Percentiles rank a stretch among this genome's conserved stretches.
Evolutionary conservation across 2,797 vertebrate genomes (phyloP).

Genomic region (Chrosomus eos): DNA sequence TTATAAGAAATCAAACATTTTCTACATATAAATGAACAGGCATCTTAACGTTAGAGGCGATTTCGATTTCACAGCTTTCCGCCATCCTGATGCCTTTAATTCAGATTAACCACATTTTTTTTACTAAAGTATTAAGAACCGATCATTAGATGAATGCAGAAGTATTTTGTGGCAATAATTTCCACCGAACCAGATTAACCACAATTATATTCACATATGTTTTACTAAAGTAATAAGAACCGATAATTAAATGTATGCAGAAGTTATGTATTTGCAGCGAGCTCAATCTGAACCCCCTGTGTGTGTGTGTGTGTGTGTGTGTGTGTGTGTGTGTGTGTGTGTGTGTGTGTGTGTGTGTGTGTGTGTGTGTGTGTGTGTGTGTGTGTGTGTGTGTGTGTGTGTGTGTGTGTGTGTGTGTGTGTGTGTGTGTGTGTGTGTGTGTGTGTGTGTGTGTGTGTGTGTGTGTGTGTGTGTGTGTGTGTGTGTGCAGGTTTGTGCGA

Average conservation of each 20-base stretch:
- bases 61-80: not conserved
- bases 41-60: not conserved
- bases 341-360: not conserved
- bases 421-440: no score
- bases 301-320: not conserved
- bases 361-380: not conserved
- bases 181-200: no score
- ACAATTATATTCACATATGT: no score
- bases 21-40: not conserved
- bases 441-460: no score
- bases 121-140: rapidly evolving
- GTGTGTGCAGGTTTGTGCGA: conserved; percentile 67
- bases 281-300: conserved; percentile 1
- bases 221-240: not conserved
- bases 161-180: not conserved
- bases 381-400: not conserved
- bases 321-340: not conserved
- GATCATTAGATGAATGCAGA: not conserved
- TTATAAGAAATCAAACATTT: not conserved
- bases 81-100: not conserved
- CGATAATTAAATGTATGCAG: not conserved
- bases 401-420: no score
- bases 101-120: not conserved
- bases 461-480: not conserved
- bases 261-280: not conserved